Base-by-base conservation (phyloP, 2,113 vertebrate genomes). In the Willisornis vidua region DNA sequence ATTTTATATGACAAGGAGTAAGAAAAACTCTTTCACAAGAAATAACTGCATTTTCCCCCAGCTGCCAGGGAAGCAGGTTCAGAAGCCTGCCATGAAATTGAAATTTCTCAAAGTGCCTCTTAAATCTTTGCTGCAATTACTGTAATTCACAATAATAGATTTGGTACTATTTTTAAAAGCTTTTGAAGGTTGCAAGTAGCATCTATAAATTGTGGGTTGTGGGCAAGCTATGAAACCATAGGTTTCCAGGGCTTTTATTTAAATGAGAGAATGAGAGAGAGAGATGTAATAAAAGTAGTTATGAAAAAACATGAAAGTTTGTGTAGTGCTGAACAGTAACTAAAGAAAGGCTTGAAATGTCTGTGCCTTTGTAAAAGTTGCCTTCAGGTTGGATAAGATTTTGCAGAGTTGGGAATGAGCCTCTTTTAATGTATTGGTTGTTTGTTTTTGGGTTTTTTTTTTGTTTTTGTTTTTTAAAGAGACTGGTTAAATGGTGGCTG, bases 131-230 rank as follows among this genome's bases (percentile, higher is more conserved):
- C 96, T 97, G 95, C 97, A 97, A 98, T 98, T 98, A 98, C 96
- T 97, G 96, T 98, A 98, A 98, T 98, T 97, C 95, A 93, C 96
- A 97, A 96, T 97, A 98, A 98, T 97, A 98, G 97, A 96, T 95
- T 93, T n/a, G 73, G 94, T 94, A 84, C 96, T 98, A 97, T 98
- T 98, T 98, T 98, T 96, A 97, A 98, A 97, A 97, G 97, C 97
- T 98, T 98, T 98, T 97, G 96, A 98, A 98, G 96, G 96, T 97
- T 98, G 97, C 89, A 89, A 98, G 97, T 96, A 97, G 94, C 97
- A 97, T 96, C 93, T 90, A 93, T 97, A 98, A 98, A 97, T 97
- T 97, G 96, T 94, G 92, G 94, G 95, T 97, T 98, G 93, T 94
- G 96, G 96, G 94, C 94, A 97, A 97, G 96, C 93, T 96, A 77